Evolutionary conservation across 2,113 vertebrate species (phyloP), one percentile per base, ranked within the genome.

Genomic region (Podarcis muralis): DNA sequence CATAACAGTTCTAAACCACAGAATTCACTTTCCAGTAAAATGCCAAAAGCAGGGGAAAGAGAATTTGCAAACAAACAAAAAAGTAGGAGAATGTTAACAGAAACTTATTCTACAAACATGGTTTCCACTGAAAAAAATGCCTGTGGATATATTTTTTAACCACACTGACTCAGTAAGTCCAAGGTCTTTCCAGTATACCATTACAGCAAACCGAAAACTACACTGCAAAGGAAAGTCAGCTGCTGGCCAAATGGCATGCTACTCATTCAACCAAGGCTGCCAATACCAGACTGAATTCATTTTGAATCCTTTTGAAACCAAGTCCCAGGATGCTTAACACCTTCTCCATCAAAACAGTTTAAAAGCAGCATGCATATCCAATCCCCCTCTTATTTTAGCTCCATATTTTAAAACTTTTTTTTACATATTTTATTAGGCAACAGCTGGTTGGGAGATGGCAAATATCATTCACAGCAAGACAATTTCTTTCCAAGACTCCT

Each of bases 211-310:
- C 79, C 35, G 27, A 79, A 59, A 84, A 62, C 76, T 59, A 74
- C 57, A 83, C 6, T 76, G 59, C 43, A 84, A 79, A 89, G 13
- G 27, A 62, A 84, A 85, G 69, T 23, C 18, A 80, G 35, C 72
- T n/a, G 23, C 18, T 15, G 37, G 40, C 65, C 76, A 89, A 79
- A 59, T 80, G 53, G 53, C 76, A 89, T 62, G 40, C 23, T 79
- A 75, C 65, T 79, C 25, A 27, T 32, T 71, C 23, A 69, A 25
- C 32, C 25, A 71, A 69, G 48, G 68, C 8, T n/a, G 62, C 48
- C 82, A 72, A 80, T 4, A 40, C 32, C 53, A 80, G 35, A 89
- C 40, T 84, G 48, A 84, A 69, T 62, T 89, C 27, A 74, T 80
- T 85, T 79, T 40, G 9, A 32, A 43, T n/a, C 43, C 1, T 53